Evolutionary conservation across 2,797 vertebrate genomes (phyloP).

Genomic region (Silurus lanzhouensis): DNA sequence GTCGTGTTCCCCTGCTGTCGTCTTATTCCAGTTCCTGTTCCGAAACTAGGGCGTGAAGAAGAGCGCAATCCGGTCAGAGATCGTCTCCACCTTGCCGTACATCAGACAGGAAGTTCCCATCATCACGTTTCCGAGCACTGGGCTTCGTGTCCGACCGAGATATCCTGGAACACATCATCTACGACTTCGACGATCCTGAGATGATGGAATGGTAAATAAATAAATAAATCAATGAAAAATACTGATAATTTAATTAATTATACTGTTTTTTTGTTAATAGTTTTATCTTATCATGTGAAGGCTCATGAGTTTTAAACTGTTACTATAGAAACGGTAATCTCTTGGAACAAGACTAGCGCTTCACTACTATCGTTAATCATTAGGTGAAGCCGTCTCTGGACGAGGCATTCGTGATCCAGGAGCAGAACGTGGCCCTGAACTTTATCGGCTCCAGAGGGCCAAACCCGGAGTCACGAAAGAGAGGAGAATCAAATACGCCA

Average conservation of each 20-base stretch:
- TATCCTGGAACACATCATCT: slow-evolving; percentile 98
- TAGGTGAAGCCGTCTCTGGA: slow-evolving; percentile 97
- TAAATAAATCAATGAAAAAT: too few species aligned
- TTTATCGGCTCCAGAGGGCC: slow-evolving; percentile 96
- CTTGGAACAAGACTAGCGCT: not conserved
- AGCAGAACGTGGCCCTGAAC: slow-evolving; percentile 96
- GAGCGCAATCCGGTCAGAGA: slow-evolving; percentile 96
- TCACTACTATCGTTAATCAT: too few species aligned
- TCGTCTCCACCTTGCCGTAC: slow-evolving; percentile 94
- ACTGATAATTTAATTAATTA: too few species aligned
- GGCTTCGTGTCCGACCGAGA: slow-evolving; percentile 97
- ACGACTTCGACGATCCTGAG: slow-evolving; percentile 98
- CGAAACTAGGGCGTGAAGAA: slow-evolving; percentile 89
- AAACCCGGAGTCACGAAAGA: slow-evolving; percentile 98
- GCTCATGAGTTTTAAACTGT: not conserved
- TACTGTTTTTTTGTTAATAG: too few species aligned
- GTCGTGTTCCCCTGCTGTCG: too few species aligned
- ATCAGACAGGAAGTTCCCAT: slow-evolving; percentile 98
- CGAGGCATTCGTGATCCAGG: slow-evolving; percentile 97
- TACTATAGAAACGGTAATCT: not conserved
- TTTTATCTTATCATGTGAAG: too few species aligned
- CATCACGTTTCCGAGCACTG: slow-evolving; percentile 92
- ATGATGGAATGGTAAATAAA: slow-evolving; percentile 98
- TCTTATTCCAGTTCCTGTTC: not conserved
- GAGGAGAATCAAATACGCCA: slow-evolving; percentile 95